A percentile compares a stretch with the other conserved stretches of the same genome.
These are phyloP conservation scores for Octonoba sinensis DNA, from an alignment of 2,888 invertebrate species.

Conservation along the genomic window DNA sequence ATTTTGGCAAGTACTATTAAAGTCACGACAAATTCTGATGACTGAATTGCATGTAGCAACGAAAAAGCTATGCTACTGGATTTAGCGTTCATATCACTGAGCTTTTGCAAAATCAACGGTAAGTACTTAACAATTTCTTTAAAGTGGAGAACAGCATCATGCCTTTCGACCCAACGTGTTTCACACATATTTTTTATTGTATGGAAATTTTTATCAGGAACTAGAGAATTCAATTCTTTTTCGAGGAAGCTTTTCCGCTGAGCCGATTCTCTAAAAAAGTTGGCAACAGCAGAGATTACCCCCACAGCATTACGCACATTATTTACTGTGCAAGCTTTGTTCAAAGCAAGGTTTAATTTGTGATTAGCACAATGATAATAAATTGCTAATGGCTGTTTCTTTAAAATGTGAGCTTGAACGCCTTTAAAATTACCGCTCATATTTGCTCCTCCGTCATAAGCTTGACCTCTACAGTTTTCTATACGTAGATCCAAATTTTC, in stretches of 20 bases:
- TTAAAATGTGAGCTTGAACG: neutral
- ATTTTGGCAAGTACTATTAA: neutral
- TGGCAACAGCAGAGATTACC: too few species aligned
- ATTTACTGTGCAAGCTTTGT: neutral
- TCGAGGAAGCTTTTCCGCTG: neutral
- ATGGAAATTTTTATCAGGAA: neutral
- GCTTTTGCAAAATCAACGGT: neutral
- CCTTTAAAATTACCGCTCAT: neutral
- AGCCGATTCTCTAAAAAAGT: neutral
- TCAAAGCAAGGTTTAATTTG: neutral
- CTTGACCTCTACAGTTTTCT: neutral
- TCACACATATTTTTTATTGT: neutral
- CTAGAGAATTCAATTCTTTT: neutral
- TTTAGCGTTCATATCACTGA: too few species aligned
- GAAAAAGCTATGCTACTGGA: too few species aligned
- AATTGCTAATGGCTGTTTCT: neutral
- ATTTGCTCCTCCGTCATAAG: neutral
- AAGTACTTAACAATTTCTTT: neutral
- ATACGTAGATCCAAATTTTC: neutral
- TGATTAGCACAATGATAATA: neutral
- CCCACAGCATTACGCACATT: too few species aligned
- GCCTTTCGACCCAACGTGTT: neutral
- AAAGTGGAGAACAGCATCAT: neutral
- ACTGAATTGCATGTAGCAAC: too few species aligned
- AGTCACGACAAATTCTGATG: too few species aligned